Conservation (phyloP, 2,888 invertebrate species). For the Platypus cylindrus region DNA sequence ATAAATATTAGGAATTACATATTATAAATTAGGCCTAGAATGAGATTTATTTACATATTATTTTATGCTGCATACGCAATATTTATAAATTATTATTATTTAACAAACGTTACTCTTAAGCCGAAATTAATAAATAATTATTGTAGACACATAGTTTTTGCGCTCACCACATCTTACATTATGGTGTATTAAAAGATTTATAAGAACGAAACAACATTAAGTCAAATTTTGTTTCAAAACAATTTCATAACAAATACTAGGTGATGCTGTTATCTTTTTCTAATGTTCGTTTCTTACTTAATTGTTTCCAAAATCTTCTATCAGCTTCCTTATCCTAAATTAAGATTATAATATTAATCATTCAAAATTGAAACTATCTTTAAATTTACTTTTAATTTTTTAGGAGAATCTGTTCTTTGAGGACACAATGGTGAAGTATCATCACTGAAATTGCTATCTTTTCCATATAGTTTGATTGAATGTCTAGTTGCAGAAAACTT, state of each 20-base stretch:
- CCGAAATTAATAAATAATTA: no score
- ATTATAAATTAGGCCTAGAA: no score
- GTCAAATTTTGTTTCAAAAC: conserved; percentile 2
- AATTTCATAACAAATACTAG: conserved; percentile 14
- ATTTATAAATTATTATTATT: no score
- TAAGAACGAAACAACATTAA: no score
- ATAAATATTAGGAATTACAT: no score
- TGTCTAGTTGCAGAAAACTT: conserved; percentile 35
- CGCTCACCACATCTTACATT: no score
- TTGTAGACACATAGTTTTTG: no score
- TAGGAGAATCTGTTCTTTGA: conserved; percentile 4
- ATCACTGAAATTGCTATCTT: conserved; percentile 7
- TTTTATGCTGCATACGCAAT: no score
- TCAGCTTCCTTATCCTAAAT: conserved; percentile 61
- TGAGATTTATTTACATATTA: no score
- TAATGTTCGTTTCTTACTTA: conserved; percentile 50
- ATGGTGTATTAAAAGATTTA: no score
- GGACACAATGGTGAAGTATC: conserved; percentile 4
- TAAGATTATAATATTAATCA: neutral
- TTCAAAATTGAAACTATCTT: neutral
- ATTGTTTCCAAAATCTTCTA: conserved; percentile 68
- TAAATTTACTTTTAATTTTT: conserved; percentile 6
- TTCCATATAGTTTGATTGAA: conserved; percentile 33
- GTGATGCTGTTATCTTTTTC: conserved; percentile 18
- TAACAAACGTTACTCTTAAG: no score